Conservation (phyloP, 2,113 vertebrate genomes). For the Acanthisitta chloris region DNA sequence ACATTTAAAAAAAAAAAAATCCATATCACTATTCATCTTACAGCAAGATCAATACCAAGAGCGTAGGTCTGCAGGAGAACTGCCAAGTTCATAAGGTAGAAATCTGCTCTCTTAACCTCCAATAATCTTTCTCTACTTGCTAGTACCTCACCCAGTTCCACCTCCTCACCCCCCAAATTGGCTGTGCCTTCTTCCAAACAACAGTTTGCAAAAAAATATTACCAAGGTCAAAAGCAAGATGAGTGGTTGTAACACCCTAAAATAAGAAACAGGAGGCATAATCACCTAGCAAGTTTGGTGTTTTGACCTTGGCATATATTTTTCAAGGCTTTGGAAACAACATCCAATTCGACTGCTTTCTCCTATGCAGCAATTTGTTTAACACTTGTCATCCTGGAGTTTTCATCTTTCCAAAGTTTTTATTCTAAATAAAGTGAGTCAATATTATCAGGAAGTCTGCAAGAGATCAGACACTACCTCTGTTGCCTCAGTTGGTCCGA, state of each 20-base stretch:
- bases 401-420: not conserved
- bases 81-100: constrained; percentile 53
- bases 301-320: not conserved
- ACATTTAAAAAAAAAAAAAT: not conserved
- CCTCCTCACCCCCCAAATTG: not conserved
- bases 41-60: constrained; percentile 28
- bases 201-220: not conserved
- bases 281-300: not conserved
- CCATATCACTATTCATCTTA: constrained; percentile 46
- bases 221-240: not conserved
- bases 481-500: not conserved
- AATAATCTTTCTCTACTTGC: constrained; percentile 21
- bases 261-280: not conserved
- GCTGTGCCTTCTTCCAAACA: not conserved
- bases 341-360: not conserved
- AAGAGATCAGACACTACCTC: not conserved
- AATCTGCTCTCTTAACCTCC: constrained; percentile 18
- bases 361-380: not conserved
- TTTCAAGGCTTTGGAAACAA: not conserved
- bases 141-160: not conserved
- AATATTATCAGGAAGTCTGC: not conserved
- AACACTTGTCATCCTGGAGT: not conserved
- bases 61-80: not conserved
- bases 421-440: not conserved
- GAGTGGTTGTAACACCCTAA: not conserved